A percentile compares a stretch with the other conserved stretches of the same genome.
phyloP scores from a whole-genome alignment of 2,113 vertebrate genomes.

The Sinocyclocheilus anshuiensis region DNA sequence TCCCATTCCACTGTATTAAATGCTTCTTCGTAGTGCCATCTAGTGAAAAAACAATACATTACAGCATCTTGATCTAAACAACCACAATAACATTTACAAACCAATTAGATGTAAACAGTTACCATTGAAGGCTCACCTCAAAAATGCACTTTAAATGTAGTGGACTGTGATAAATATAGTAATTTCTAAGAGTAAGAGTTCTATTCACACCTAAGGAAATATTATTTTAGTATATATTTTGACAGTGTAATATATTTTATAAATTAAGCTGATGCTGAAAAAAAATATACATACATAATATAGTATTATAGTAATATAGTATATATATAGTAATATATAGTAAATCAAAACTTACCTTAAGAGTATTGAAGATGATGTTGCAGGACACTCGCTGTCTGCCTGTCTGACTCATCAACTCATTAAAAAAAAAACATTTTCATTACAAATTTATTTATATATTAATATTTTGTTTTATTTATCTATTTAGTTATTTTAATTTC shows the following conservation, averaged over 20 bases:
- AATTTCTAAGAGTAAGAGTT: neutral
- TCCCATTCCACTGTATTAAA: neutral
- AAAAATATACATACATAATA: too few relatives aligned
- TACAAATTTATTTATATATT: neutral
- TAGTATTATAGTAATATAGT: too few relatives aligned
- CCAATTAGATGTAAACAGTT: too few relatives aligned
- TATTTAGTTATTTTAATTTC: neutral
- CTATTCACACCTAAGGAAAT: neutral
- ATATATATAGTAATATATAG: neutral
- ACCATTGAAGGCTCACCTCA: too few relatives aligned
- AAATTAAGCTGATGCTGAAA: too few relatives aligned
- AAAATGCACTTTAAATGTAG: neutral
- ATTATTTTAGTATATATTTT: neutral
- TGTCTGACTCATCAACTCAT: too few relatives aligned
- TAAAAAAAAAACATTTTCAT: too few relatives aligned
- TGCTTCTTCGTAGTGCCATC: constrained; percentile 39
- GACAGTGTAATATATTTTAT: neutral
- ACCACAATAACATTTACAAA: too few relatives aligned
- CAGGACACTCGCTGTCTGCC: neutral
- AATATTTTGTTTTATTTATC: neutral
- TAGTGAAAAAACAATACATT: constrained; percentile 25
- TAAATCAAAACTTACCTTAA: neutral
- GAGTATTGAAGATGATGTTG: neutral
- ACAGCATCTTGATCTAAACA: neutral
- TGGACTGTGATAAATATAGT: neutral